Evolutionary conservation across 23 tunicate species (phyloP), one percentile per base, ranked within the genome.

Genomic region (Trididemnum clinides): DNA sequence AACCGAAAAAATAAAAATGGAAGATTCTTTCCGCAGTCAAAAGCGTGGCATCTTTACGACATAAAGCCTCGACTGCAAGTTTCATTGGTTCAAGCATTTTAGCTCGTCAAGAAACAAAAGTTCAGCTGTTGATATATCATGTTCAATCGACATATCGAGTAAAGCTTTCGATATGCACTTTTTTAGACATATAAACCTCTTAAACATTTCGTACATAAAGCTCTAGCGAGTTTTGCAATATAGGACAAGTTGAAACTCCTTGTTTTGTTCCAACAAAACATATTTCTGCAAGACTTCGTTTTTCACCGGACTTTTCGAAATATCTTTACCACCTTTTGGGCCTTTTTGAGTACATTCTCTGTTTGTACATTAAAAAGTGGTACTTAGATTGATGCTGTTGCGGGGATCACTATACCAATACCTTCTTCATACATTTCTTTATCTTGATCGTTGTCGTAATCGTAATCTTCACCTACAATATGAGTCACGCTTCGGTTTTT

Each of bases 51-150:
- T 74, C 57, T 44, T 74, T 39, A 38, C 80, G 31, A 37, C 80
- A 74, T 57, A 74, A 74, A 74, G 57, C 80, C 38, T 74, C 80
- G 80, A 74, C 80, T 39, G 80, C 58, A 74, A 74, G 80, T 74
- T 74, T 74, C 32, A 74, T 44, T 74, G 59, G 58, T 74, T 74
- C 80, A 74, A 74, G 30, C 80, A 70, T 27, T 70, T 70, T 33
- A 70, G 18, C 77, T 70, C 77, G 6, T 70, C n/a, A 7, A 33
- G 39, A 70, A 70, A 62, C 69, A 21, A 70, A 70, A 70, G n/a
- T 70, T 70, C 38, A 70, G 77, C 22, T 70, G 39, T n/a, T 28
- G 21, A 70, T 27, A 70, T 70, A 31, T 10, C 77, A 70, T 70
- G 39, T 32, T 32, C 77, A 70, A 28, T 70, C 39, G 20, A 70